Conservation (phyloP, 2,888 invertebrate genomes). For the Cinara cedri region DNA sequence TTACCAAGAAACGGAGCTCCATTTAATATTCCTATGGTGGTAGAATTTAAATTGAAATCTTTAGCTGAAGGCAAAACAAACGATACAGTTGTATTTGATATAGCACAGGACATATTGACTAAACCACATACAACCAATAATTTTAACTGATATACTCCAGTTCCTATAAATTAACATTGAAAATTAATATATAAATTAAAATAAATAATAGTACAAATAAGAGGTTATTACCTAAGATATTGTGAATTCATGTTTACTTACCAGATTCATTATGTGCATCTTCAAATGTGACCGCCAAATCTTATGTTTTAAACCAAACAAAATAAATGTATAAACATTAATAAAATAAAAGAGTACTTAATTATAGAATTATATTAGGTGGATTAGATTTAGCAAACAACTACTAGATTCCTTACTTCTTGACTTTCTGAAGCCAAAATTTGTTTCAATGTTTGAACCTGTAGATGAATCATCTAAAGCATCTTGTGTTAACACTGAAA, state of each 20-base stretch:
- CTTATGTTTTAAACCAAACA: not conserved
- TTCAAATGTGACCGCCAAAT: slow-evolving; percentile 31
- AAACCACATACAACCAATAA: slow-evolving; percentile 30
- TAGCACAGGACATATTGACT: slow-evolving; percentile 44
- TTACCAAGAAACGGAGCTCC: slow-evolving; percentile 66
- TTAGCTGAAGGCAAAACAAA: slow-evolving; percentile 71
- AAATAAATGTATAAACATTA: too few species aligned
- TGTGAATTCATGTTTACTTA: not conserved
- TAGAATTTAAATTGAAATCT: slow-evolving; percentile 68
- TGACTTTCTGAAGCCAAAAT: too few species aligned
- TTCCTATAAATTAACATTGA: slow-evolving; percentile 20
- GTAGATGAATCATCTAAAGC: too few species aligned
- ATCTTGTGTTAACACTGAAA: too few species aligned
- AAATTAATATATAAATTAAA: not conserved
- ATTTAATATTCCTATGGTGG: slow-evolving; percentile 69
- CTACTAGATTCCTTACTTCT: too few species aligned
- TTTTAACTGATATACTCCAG: slow-evolving; percentile 32
- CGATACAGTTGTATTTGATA: slow-evolving; percentile 68
- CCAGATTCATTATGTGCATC: slow-evolving; percentile 38
- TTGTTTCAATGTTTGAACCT: too few species aligned
- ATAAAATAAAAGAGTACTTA: too few species aligned
- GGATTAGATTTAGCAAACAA: too few species aligned
- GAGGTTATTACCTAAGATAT: not conserved
- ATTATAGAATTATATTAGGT: too few species aligned
- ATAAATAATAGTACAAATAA: not conserved